Evolutionary conservation across 2,797 vertebrate genomes (phyloP), one percentile per base, ranked within the genome.

Genomic region (Lacerta bilineata): DNA sequence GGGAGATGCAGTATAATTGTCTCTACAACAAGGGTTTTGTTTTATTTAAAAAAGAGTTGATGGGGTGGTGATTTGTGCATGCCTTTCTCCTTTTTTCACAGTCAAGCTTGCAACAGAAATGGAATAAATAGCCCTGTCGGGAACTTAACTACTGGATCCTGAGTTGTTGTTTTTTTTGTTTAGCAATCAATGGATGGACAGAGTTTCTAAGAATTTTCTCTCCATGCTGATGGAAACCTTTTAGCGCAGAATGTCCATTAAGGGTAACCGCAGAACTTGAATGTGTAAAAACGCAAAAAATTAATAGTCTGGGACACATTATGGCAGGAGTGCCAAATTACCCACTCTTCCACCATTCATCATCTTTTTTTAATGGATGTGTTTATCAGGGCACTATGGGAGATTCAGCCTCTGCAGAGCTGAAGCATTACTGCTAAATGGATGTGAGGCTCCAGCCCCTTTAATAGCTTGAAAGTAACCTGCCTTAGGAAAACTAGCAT

Each of bases 361-460:
- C 75, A 10, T 85, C 33, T 82, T 61, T 8, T 69, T 87, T 83
- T 82, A 85, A 68, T 89, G 25, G 41, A 50, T 90, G 39, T 88
- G 20, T 90, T 92, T 91, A 33, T 92, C 69, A 77, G 72, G 80
- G 88, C 83, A 20, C 15, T 13, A 0, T 84, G 83, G 85, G 61
- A 88, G 79, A 74, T 80, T 80, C 81, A 64, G 10, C 18, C 79
- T 91, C 69, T 80, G 71, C 33, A 89, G 69, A 91, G 84, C 86
- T 83, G 90, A 84, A 83, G 43, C 36, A 88, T n/a, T 3, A 0
- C 78, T 87, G 84, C 85, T 46, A 94, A 91, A 88, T 11, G 68
- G 66, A 80, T 90, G 61, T 89, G 75, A 71, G 79, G 87, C 91
- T 91, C 41, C 84, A 68, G 83, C 85, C 27, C 50, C 0, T 86